A percentile compares a stretch with the other conserved stretches of the same genome.
These are phyloP conservation scores for Sapajus apella DNA, from an alignment of 2,113 vertebrate species.

Conservation along the genomic window DNA sequence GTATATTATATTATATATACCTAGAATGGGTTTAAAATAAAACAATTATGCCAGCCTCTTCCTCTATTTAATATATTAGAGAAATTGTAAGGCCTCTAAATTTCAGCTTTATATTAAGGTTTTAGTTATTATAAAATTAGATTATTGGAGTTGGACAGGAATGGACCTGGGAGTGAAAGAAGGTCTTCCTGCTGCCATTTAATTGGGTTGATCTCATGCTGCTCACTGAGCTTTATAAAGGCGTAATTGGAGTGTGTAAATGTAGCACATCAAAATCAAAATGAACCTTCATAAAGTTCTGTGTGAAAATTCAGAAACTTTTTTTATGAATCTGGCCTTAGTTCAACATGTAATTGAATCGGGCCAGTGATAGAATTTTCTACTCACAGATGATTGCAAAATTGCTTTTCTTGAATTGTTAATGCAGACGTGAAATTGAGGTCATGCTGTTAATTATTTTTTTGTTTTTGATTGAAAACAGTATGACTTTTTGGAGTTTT, in stretches of 20 bases:
- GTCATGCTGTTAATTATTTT: slow-evolving; percentile 47
- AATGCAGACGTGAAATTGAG: slow-evolving; percentile 51
- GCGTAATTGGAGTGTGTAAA: slow-evolving; percentile 24
- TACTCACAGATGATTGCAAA: slow-evolving; percentile 23
- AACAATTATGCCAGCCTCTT: not conserved
- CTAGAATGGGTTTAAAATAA: not conserved
- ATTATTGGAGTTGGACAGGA: not conserved
- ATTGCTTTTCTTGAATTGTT: slow-evolving; percentile 51
- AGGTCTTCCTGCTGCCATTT: not conserved
- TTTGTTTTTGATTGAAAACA: slow-evolving; percentile 52
- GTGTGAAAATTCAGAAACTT: slow-evolving; percentile 20
- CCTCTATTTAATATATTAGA: not conserved
- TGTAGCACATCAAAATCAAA: slow-evolving; percentile 21
- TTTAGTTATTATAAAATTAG: not conserved
- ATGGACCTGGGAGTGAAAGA: not conserved
- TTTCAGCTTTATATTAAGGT: not conserved
- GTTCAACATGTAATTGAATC: slow-evolving; percentile 58
- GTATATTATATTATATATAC: not conserved
- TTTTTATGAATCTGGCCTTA: not conserved
- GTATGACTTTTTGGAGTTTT: slow-evolving; percentile 34
- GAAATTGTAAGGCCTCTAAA: not conserved
- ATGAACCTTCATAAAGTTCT: not conserved
- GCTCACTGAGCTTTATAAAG: slow-evolving; percentile 6
- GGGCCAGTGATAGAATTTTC: slow-evolving; percentile 3
- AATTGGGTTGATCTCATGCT: not conserved